Conservation (phyloP, 2,797 vertebrate species). For the Ciconia nigra region DNA sequence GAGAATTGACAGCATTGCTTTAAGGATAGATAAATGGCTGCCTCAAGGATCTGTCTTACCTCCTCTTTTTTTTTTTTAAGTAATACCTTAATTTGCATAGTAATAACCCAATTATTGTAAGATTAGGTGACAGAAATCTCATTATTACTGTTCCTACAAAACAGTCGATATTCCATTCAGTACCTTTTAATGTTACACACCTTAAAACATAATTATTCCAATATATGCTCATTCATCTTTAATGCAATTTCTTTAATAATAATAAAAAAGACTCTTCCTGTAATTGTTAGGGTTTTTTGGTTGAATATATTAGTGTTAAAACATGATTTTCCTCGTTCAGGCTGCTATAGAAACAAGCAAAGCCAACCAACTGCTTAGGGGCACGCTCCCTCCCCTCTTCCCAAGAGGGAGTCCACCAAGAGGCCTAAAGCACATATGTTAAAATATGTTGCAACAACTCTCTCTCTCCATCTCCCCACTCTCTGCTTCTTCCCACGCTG, state of each 20-base stretch:
- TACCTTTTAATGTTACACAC: conserved; percentile 78
- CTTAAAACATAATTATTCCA: conserved; percentile 80
- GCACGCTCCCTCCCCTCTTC: conserved; percentile 1
- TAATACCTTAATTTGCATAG: conserved; percentile 84
- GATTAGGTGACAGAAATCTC: conserved; percentile 82
- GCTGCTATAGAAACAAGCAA: conserved; percentile 73
- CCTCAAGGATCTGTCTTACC: conserved; percentile 71
- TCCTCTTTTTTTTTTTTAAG: conserved; percentile 71
- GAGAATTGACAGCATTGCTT: conserved; percentile 66
- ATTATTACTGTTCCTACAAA: conserved; percentile 79
- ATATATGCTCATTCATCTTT: conserved; percentile 78
- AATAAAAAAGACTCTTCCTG: conserved; percentile 44
- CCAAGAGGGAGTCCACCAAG: conserved; percentile 50
- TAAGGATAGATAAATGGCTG: conserved; percentile 72
- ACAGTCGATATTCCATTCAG: conserved; percentile 80
- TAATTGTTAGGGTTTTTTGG: conserved; percentile 67
- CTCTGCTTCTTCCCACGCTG: conserved; percentile 60
- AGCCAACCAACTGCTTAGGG: conserved; percentile 66
- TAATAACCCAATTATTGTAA: conserved; percentile 84
- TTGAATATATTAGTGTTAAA: conserved; percentile 71
- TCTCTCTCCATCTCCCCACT: conserved; percentile 15
- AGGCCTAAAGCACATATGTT: conserved; percentile 53
- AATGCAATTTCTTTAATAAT: conserved; percentile 78
- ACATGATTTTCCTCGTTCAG: conserved; percentile 53
- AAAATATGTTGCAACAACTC: conserved; percentile 53